Conservation (phyloP, 2,797 vertebrate genomes). For the Lutjanus argentimaculatus region DNA sequence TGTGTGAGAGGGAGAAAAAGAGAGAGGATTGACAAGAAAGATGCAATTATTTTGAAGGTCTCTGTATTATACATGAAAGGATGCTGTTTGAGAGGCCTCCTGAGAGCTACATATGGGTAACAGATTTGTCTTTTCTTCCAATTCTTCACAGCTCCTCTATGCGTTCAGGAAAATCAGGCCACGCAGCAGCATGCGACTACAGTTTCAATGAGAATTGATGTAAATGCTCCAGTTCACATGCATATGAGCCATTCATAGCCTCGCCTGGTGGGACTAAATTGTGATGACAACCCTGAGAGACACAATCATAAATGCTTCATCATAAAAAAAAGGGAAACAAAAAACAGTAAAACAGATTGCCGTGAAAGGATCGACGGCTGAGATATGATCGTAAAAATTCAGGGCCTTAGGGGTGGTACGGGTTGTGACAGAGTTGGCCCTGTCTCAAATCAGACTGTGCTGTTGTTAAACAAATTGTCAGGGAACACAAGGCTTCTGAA, state of each 20-base stretch:
- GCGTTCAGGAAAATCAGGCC: slow-evolving; percentile 63
- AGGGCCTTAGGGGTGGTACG: slow-evolving; percentile 34
- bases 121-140: slow-evolving; percentile 65
- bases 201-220: slow-evolving; percentile 65
- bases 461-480: slow-evolving; percentile 59
- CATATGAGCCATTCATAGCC: slow-evolving; percentile 62
- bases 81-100: slow-evolving; percentile 56
- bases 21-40: slow-evolving; percentile 67
- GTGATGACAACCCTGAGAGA: slow-evolving; percentile 74
- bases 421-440: slow-evolving; percentile 48
- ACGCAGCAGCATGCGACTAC: slow-evolving; percentile 40
- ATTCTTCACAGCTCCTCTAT: slow-evolving; percentile 56
- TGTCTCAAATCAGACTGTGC: slow-evolving; percentile 51
- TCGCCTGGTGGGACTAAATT: slow-evolving; percentile 69
- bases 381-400: slow-evolving; percentile 61
- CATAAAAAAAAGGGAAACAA: slow-evolving; percentile 35
- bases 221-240: slow-evolving; percentile 73
- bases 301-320: slow-evolving; percentile 71
- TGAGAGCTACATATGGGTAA: slow-evolving; percentile 61
- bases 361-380: slow-evolving; percentile 40
- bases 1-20: slow-evolving; percentile 28
- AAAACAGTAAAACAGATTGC: slow-evolving; percentile 63
- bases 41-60: slow-evolving; percentile 73
- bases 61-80: slow-evolving; percentile 76
- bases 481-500: slow-evolving; percentile 39